Conservation (phyloP, 2,888 invertebrate genomes). For the Abrostola triplasia region DNA sequence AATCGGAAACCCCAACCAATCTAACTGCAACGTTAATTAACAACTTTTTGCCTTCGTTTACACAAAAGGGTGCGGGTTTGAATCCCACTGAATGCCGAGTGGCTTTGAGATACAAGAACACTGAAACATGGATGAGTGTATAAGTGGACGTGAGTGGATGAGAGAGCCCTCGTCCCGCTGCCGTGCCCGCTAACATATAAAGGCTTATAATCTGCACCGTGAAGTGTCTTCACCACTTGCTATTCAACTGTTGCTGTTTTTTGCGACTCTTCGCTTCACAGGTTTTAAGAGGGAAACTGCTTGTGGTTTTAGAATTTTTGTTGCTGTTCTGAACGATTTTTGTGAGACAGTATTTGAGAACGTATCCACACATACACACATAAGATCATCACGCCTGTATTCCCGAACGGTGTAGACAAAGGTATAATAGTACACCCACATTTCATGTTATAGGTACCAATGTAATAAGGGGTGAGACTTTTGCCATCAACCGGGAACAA, state of each 20-base stretch:
- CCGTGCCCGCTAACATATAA: constrained; percentile 34
- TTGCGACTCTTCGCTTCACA: background rate
- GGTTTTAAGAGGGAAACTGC: background rate
- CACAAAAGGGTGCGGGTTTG: constrained; percentile 26
- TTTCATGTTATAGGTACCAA: no score
- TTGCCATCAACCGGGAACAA: no score
- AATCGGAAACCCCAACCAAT: background rate
- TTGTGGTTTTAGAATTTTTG: background rate
- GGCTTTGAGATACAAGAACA: constrained; percentile 45
- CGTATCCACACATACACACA: no score
- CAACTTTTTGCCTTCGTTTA: constrained; percentile 24
- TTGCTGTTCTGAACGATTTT: background rate
- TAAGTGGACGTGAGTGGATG: constrained; percentile 45
- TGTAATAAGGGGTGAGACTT: no score
- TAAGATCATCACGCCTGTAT: no score
- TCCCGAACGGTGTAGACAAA: no score
- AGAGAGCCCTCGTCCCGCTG: constrained; percentile 28
- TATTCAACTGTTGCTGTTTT: constrained; percentile 37
- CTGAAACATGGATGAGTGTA: constrained; percentile 48
- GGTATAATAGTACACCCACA: no score
- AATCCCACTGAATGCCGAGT: constrained; percentile 46
- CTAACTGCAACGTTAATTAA: constrained; percentile 18
- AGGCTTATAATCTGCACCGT: constrained; percentile 36
- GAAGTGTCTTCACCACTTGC: constrained; percentile 33
- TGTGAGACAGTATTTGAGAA: background rate